A percentile compares a stretch with the other conserved stretches of the same genome.
These are phyloP conservation scores for Drosophila stalkeri DNA, from an alignment of 2,888 invertebrate genomes.

Conservation along the genomic window DNA sequence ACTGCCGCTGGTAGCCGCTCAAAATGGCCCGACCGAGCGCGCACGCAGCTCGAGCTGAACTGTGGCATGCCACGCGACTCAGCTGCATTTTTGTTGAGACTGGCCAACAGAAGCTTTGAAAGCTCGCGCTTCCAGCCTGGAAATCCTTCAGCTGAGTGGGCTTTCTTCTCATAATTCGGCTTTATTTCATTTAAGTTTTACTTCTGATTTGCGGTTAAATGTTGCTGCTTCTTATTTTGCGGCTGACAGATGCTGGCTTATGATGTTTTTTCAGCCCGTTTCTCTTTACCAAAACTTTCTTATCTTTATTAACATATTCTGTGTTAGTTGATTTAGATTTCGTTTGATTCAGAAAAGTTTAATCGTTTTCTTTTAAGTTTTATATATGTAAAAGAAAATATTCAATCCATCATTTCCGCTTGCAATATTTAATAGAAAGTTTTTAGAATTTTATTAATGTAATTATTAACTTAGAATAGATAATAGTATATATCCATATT, in stretches of 20 bases:
- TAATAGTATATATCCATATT: too few relatives aligned
- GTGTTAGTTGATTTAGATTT: neutral
- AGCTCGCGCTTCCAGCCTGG: conserved; percentile 58
- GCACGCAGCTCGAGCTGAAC: conserved; percentile 74
- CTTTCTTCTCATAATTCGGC: neutral
- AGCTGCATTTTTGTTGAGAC: conserved; percentile 49
- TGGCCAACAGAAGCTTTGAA: conserved; percentile 34
- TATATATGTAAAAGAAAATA: neutral
- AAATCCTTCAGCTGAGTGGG: conserved; percentile 23
- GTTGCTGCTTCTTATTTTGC: neutral
- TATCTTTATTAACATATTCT: neutral
- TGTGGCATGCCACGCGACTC: conserved; percentile 45
- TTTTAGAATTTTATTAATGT: neutral
- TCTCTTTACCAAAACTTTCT: neutral
- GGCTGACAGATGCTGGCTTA: neutral
- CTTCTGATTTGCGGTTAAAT: conserved; percentile 2
- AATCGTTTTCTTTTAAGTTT: neutral
- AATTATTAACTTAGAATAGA: neutral
- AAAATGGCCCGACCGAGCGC: conserved; percentile 63
- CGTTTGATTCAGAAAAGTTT: neutral
- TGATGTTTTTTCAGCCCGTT: neutral
- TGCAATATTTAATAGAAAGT: neutral
- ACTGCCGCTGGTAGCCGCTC: conserved; percentile 38
- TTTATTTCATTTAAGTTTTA: neutral
- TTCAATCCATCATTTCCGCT: neutral